Conservation (phyloP, 2,113 vertebrate genomes). For the Amphiprion percula region DNA sequence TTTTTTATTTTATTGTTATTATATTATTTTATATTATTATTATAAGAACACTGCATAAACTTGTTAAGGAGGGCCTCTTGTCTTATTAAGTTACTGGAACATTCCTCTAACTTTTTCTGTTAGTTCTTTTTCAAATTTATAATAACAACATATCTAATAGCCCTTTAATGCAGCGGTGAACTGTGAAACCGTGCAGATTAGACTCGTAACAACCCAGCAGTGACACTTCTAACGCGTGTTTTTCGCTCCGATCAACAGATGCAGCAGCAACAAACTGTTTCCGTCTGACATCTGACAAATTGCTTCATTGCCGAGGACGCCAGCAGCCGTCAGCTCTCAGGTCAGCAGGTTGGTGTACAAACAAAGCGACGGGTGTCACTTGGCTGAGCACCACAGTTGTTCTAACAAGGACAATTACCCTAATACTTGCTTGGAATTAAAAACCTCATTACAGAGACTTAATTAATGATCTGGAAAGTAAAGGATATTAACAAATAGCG, state of each 20-base stretch:
- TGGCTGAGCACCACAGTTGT: conserved; percentile 43
- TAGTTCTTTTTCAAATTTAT: too few relatives aligned
- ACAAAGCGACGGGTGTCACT: conserved; percentile 55
- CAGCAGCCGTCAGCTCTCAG: conserved; percentile 3
- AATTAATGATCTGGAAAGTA: conserved; percentile 71
- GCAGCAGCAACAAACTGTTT: neutral
- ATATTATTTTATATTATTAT: too few relatives aligned
- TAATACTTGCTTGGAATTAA: conserved; percentile 62
- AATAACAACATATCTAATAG: too few relatives aligned
- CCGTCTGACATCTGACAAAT: conserved; percentile 37
- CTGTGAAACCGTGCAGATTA: too few relatives aligned
- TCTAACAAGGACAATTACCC: conserved; percentile 66
- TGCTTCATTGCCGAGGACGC: neutral
- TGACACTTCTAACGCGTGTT: too few relatives aligned
- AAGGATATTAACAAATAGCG: conserved; percentile 60
- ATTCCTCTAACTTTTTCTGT: too few relatives aligned
- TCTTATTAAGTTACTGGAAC: too few relatives aligned
- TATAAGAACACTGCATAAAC: too few relatives aligned
- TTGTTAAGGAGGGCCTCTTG: too few relatives aligned
- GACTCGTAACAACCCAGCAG: too few relatives aligned
- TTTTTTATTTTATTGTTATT: too few relatives aligned
- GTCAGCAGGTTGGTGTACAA: conserved; percentile 46
- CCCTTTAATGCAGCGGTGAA: too few relatives aligned
- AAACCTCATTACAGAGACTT: conserved; percentile 64
- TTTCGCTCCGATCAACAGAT: neutral